Conservation (phyloP, 2,113 vertebrate genomes). For the Leucosticte australis region DNA sequence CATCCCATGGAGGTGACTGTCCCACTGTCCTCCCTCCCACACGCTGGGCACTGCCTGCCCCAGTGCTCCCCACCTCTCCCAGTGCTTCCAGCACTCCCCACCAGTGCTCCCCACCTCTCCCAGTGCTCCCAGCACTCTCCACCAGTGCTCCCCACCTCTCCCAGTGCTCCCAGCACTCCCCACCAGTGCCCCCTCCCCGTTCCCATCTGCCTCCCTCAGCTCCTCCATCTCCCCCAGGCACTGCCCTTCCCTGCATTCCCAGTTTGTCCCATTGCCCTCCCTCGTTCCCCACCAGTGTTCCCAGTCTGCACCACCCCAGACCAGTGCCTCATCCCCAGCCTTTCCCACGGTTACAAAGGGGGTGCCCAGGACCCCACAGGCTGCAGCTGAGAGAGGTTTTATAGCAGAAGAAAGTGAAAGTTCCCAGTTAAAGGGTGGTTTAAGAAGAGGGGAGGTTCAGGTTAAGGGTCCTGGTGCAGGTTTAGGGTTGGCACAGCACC, state of each 20-base stretch:
- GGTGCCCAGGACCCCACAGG: too few species aligned
- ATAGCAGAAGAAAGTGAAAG: too few species aligned
- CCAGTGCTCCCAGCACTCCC: not conserved
- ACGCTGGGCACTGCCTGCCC: not conserved
- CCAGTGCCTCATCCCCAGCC: not conserved
- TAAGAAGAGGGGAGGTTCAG: too few species aligned
- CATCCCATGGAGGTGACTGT: rapidly evolving
- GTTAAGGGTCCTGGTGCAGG: too few species aligned
- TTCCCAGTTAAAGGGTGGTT: too few species aligned
- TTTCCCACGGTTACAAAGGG: too few species aligned
- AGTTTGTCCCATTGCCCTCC: not conserved
- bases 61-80: not conserved
- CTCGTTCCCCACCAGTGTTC: rapidly evolving
- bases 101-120: not conserved
- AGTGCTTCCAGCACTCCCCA: not conserved
- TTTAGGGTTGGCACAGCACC: not conserved
- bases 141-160: too few species aligned
- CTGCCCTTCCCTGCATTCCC: not conserved
- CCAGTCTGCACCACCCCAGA: not conserved
- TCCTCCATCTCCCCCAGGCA: too few species aligned
- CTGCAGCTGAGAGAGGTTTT: too few species aligned
- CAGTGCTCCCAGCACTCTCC: not conserved
- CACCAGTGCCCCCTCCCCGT: too few species aligned
- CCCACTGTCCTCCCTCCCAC: not conserved
- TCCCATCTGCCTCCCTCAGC: not conserved